A percentile compares a stretch with the other conserved stretches of the same genome.
Conservation (phyloP, 1,140 invertebrate species). For the Cherax destructor region DNA sequence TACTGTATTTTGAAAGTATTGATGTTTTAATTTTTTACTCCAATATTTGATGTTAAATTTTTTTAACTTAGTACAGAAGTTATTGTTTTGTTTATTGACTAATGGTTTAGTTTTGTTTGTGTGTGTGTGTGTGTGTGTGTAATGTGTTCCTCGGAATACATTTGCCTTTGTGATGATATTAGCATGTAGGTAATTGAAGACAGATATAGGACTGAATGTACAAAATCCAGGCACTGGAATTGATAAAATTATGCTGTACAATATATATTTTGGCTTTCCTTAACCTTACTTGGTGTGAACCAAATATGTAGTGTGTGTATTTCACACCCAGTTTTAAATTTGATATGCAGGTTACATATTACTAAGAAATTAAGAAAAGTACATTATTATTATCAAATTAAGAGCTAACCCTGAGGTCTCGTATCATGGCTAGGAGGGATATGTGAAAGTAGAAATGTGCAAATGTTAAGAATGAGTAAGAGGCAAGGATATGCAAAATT, state of each 20-base stretch:
- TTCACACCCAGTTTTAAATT: too few species aligned
- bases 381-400: too few species aligned
- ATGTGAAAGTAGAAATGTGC: too few species aligned
- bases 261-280: background rate
- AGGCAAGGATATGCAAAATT: too few species aligned
- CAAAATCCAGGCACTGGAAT: slow-evolving; percentile 42
- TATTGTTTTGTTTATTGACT: slow-evolving; percentile 45
- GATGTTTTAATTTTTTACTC: slow-evolving; percentile 45
- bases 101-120: slow-evolving; percentile 47
- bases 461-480: too few species aligned
- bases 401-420: too few species aligned
- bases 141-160: slow-evolving; percentile 47
- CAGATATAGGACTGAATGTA: slow-evolving; percentile 46
- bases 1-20: slow-evolving; percentile 47
- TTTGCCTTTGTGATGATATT: slow-evolving; percentile 50
- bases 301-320: too few species aligned
- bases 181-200: slow-evolving; percentile 28
- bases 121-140: slow-evolving; percentile 9
- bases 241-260: slow-evolving; percentile 35
- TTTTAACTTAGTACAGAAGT: slow-evolving; percentile 31
- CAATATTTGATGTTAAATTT: slow-evolving; percentile 45
- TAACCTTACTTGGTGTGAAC: background rate
- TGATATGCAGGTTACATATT: too few species aligned
- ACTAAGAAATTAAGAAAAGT: too few species aligned
- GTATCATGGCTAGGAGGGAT: too few species aligned